phyloP scores from a whole-genome alignment of 30 jellyfish, hydroid and myxozoan genomes.

The Hydractinia echinata region DNA sequence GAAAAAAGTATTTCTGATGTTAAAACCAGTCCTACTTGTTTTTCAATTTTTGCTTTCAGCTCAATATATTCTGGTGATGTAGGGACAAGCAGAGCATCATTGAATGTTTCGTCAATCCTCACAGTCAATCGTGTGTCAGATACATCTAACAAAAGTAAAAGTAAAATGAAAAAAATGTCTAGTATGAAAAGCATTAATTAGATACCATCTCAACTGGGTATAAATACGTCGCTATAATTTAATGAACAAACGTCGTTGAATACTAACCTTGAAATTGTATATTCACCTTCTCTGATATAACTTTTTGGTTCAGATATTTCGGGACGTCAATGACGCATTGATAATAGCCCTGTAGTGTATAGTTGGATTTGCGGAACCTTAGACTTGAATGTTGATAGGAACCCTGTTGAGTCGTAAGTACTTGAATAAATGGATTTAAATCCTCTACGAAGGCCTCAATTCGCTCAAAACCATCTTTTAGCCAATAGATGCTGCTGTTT shows the following conservation, averaged over 20 bases:
- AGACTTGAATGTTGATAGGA: too few species aligned
- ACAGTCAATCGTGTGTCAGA: constrained; percentile 8
- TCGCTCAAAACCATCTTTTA: neutral
- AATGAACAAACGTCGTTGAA: neutral
- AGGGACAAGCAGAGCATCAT: neutral
- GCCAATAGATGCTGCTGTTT: neutral
- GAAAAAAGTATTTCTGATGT: too few species aligned
- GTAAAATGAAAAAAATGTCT: too few species aligned
- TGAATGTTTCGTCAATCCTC: neutral
- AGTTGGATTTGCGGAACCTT: neutral
- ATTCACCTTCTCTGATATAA: constrained; percentile 2
- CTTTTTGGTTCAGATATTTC: neutral
- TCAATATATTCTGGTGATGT: neutral
- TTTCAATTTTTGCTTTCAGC: constrained; percentile 5
- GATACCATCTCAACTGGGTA: neutral
- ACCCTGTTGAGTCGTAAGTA: too few species aligned
- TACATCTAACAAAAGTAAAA: neutral
- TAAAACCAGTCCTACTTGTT: neutral
- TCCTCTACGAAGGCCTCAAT: too few species aligned
- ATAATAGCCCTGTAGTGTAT: neutral
- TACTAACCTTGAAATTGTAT: neutral
- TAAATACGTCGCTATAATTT: neutral
- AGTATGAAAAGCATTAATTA: too few species aligned
- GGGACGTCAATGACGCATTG: constrained; percentile 9
- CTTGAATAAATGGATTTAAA: too few species aligned